Evolutionary conservation across 2,113 vertebrate species (phyloP), one percentile per base, ranked within the genome.

Genomic region (Engystomops pustulosus): DNA sequence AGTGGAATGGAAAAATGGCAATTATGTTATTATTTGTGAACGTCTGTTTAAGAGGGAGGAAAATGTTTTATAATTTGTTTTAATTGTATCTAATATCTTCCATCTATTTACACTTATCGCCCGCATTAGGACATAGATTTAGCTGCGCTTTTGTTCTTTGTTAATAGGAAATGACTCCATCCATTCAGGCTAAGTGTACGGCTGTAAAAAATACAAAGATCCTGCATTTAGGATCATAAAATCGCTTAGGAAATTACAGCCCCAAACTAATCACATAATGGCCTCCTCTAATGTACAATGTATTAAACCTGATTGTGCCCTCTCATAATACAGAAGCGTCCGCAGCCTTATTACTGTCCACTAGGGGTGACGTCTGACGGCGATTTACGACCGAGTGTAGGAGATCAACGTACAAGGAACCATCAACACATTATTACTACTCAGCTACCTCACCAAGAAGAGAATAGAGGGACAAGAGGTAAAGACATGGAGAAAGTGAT

Each of bases 151-250:
- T 77, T 17, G 45, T 78, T 78, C n/a, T 70, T 69, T 41, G 47
- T 55, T 78, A 55, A 70, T 78, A 25, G 74, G 32, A 69, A 69
- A 69, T 69, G 47, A 78, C 62, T 70, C 32, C 53, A 53, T 47
- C n/a, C 72, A 76, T 77, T 84, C 58, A 77, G 47, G 49, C 70
- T 67, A 83, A 76, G 72, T 77, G 72, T 36, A 68, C 5, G 81
- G 27, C 72, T 51, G 71, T 77, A 38, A 84, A 77, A 77, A 77
- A 60, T 1, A 23, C 58, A 67, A 67, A 84, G 81, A 77, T 51
- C 45, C 8, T 20, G 60, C 72, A 68, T 77, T 84, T 84, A 75
- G 81, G 27, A 84, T 77, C 71, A 84, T 84, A 84, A 84, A 83
- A 77, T 68, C 72, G 60, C 71, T 84, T 34, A 76, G 81, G n/a